A percentile compares a stretch with the other conserved stretches of the same genome.
These are phyloP conservation scores for Saturnia japonica DNA, from an alignment of 2,888 invertebrate species.

Conservation along the genomic window DNA sequence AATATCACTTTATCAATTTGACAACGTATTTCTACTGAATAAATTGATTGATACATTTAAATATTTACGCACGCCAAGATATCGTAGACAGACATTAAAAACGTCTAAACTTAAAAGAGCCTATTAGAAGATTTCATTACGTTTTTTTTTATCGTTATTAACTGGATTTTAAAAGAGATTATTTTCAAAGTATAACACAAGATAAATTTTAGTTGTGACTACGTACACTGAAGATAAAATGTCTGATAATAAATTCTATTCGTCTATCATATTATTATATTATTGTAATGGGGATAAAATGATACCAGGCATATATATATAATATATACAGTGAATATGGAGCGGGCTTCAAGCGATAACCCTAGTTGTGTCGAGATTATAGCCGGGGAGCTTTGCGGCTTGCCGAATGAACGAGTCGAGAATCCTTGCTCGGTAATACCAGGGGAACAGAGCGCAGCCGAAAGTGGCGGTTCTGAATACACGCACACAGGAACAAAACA, in stretches of 20 bases:
- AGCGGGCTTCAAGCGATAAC: slow-evolving; percentile 18
- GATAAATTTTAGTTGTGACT: slow-evolving; percentile 47
- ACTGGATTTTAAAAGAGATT: slow-evolving; percentile 61
- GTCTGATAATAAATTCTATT: slow-evolving; percentile 21
- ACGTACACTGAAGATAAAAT: slow-evolving; percentile 36
- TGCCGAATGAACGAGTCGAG: slow-evolving; percentile 66
- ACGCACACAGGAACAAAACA: slow-evolving; percentile 48
- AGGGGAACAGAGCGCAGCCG: slow-evolving; percentile 57
- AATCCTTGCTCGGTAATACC: slow-evolving; percentile 64
- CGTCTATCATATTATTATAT: not conserved
- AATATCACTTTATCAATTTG: slow-evolving; percentile 38
- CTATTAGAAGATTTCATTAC: slow-evolving; percentile 27
- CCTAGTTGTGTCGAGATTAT: slow-evolving; percentile 21
- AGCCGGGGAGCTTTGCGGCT: slow-evolving; percentile 60
- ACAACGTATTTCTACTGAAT: slow-evolving; percentile 37
- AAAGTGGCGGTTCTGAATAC: slow-evolving; percentile 55
- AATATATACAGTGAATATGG: not conserved
- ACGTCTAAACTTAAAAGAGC: slow-evolving; percentile 28
- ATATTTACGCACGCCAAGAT: slow-evolving; percentile 44
- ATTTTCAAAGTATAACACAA: slow-evolving; percentile 54
- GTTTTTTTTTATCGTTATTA: slow-evolving; percentile 59
- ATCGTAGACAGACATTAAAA: not conserved
- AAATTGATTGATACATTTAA: slow-evolving; percentile 42
- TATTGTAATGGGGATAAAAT: slow-evolving; percentile 3
- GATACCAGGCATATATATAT: not conserved